phyloP scores from a whole-genome alignment of 2,888 invertebrate genomes.

The Trimorus sp. region DNA sequence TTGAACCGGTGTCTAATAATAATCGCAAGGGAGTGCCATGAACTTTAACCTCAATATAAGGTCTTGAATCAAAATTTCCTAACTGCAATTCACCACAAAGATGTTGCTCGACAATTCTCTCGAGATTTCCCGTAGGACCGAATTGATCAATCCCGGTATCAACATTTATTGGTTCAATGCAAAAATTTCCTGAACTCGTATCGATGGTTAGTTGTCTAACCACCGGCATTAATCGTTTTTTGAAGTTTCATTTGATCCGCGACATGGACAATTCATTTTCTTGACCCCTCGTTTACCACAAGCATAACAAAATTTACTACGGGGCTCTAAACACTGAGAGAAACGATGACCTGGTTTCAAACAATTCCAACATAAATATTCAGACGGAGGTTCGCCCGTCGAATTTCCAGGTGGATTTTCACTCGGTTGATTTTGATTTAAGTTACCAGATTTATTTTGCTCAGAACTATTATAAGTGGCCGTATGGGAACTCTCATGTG shows the following conservation, averaged over 20 bases:
- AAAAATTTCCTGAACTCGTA: not conserved
- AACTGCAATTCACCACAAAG: not conserved
- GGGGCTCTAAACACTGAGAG: not conserved
- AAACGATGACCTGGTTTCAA: conserved; percentile 11
- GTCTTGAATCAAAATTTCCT: not conserved
- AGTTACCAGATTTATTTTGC: not conserved
- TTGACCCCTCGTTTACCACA: conserved; percentile 11
- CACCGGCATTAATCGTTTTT: conserved; percentile 12
- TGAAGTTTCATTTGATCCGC: not conserved
- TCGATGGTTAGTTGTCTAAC: not conserved
- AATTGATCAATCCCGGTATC: too few species aligned
- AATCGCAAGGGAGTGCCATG: not conserved
- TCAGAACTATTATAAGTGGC: not conserved
- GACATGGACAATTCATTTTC: conserved; percentile 7
- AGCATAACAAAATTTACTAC: conserved; percentile 6
- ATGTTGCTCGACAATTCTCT: not conserved
- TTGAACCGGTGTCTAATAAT: conserved; percentile 10
- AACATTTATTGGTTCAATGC: too few species aligned
- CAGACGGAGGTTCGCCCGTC: not conserved
- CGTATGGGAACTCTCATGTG: not conserved
- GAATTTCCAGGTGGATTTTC: not conserved
- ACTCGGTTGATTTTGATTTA: not conserved
- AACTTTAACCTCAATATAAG: too few species aligned
- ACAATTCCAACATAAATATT: conserved; percentile 18
- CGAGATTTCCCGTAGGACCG: too few species aligned